phyloP scores from a whole-genome alignment of 2,113 vertebrate genomes.

The Pseudopodoces humilis region DNA sequence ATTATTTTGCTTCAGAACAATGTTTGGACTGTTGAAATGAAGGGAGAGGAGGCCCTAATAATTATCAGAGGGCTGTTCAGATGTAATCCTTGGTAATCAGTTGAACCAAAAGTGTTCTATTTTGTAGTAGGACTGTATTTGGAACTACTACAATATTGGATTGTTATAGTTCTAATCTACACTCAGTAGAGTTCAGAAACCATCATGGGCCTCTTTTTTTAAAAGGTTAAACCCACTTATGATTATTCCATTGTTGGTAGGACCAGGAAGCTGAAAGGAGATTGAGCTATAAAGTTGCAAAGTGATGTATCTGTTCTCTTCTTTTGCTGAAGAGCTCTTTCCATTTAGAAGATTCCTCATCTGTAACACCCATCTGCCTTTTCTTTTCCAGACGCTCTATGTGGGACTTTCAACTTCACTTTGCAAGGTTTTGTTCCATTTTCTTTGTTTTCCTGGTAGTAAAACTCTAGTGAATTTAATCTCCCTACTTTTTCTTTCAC shows the following conservation, averaged over 20 bases:
- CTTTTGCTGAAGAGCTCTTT: neutral
- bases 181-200: neutral
- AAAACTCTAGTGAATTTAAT: neutral
- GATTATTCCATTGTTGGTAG: neutral
- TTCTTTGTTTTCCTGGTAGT: neutral
- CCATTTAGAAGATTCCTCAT: neutral
- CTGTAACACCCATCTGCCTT: fast-evolving
- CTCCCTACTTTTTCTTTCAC: neutral
- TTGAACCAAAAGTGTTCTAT: neutral
- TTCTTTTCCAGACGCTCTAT: neutral
- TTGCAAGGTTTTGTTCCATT: neutral
- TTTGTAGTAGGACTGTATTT: neutral
- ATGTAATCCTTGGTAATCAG: neutral
- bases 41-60: neutral
- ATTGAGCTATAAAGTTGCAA: neutral
- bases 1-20: neutral
- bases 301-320: neutral
- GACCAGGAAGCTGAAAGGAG: neutral
- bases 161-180: neutral
- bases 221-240: neutral
- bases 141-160: neutral
- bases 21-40: neutral
- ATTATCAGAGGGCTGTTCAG: neutral
- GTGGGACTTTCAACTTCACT: neutral
- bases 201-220: neutral